Evolutionary conservation across 1,140 invertebrate species (phyloP), one percentile per base, ranked within the genome.

Genomic region (Drosophila leontia): DNA sequence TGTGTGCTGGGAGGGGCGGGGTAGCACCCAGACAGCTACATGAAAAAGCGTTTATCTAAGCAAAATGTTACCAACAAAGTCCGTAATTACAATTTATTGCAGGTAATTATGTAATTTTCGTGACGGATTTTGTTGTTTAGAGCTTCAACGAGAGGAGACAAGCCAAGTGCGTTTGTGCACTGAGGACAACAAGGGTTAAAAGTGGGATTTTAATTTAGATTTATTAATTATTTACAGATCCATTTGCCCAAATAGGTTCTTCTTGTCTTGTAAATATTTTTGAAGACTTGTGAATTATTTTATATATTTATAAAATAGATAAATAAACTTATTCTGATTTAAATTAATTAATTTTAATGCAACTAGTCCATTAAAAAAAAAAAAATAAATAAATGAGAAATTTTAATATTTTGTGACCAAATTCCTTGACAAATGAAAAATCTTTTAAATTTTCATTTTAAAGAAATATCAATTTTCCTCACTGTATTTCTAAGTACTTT

Each of bases 1-100:
- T 48, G 45, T 47, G 26, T 41, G 51, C 3, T 51, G 29, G 3
- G 34, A 19, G 47, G 39, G 58, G 44, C 13, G 75, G 69, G 55
- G 55, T 15, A 57, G 57, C 47, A 59, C 35, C 69, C 44, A 42
- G 32, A 72, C 53, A 60, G 45, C 42, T 63, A 86, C 82, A 86
- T 81, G 82, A 59, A 86, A 86, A 86, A 86, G 48, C 78, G 83
- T 86, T 86, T 86, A 82, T 82, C 82, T 87, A 72, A 75, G 79
- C 75, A 76, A 86, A 86, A 72, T 86, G 82, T 86, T 86, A 79
- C 78, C 84, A 61, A 86, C 84, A 61, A 86, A 79, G 82, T 77
- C 82, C 80, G 82, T 86, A 86, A 86, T 86, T 86, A 86, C 82
- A 86, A 86, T 86, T 86, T 86, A 86, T 82, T 86, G 82, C 63